A percentile compares a stretch with the other conserved stretches of the same genome.
phyloP scores from a whole-genome alignment of 2,888 invertebrate genomes.

The Enchytraeus crypticus region DNA sequence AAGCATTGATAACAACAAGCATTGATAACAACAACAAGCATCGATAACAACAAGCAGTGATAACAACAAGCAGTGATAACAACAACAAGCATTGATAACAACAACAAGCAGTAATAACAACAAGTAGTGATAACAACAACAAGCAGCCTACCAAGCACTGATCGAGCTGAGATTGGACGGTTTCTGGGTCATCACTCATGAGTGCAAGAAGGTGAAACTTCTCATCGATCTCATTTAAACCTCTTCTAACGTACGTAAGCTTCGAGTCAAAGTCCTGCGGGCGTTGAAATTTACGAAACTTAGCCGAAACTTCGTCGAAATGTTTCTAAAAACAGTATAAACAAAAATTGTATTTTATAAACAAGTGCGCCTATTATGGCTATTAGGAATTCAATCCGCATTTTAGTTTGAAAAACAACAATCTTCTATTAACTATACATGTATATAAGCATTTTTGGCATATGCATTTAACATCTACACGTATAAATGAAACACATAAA shows the following conservation, averaged over 20 bases:
- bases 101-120: no score
- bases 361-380: neutral
- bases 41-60: no score
- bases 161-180: slow-evolving; percentile 39
- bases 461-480: no score
- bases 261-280: slow-evolving; percentile 59
- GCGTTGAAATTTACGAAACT: slow-evolving; percentile 50
- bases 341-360: neutral
- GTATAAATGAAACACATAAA: no score
- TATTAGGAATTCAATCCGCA: neutral
- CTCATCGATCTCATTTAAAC: slow-evolving; percentile 65
- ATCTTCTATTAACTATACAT: neutral
- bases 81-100: no score
- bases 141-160: slow-evolving; percentile 60
- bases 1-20: no score
- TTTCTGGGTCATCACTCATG: slow-evolving; percentile 66
- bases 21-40: no score
- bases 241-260: slow-evolving; percentile 60
- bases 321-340: slow-evolving; percentile 50
- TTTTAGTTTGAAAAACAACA: neutral
- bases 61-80: no score
- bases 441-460: neutral
- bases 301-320: slow-evolving; percentile 55
- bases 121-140: neutral
- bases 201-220: slow-evolving; percentile 63